Conservation (phyloP, 2,888 invertebrate genomes). For the Ferdinandea cuprea region DNA sequence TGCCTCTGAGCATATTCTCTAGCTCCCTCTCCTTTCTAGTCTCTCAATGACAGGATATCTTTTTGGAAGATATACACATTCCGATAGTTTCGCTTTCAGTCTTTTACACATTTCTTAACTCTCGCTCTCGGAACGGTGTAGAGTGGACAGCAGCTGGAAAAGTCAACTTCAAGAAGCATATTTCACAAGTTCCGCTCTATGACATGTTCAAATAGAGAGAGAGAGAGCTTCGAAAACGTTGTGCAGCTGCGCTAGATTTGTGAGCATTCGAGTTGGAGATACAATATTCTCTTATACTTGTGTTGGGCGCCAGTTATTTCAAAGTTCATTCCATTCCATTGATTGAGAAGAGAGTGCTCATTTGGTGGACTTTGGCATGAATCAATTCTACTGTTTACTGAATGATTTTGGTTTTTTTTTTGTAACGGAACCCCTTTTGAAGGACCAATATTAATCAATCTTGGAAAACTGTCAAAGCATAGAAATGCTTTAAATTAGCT, state of each 20-base stretch:
- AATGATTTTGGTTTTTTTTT: slow-evolving; percentile 8
- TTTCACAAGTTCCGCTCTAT: slow-evolving; percentile 58
- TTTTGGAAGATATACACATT: slow-evolving; percentile 58
- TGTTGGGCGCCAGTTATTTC: background rate
- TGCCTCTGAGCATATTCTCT: slow-evolving; percentile 60
- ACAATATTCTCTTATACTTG: slow-evolving; percentile 63
- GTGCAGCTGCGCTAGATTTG: slow-evolving; percentile 41
- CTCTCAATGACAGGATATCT: slow-evolving; percentile 57
- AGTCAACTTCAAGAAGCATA: slow-evolving; percentile 55
- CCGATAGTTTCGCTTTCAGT: slow-evolving; percentile 72
- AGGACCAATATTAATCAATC: background rate
- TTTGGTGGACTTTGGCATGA: slow-evolving; percentile 25
- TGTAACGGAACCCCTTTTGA: background rate
- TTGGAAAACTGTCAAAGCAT: background rate
- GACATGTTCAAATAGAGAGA: background rate
- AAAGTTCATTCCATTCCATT: background rate
- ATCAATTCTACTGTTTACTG: slow-evolving; percentile 7
- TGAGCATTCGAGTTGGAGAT: background rate
- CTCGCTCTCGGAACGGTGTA: slow-evolving; percentile 46
- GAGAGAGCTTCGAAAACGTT: background rate
- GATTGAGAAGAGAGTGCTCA: slow-evolving; percentile 10
- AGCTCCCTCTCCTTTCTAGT: slow-evolving; percentile 42
- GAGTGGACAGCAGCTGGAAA: slow-evolving; percentile 54
- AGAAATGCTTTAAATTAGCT: background rate
- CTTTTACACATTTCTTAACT: slow-evolving; percentile 43